Conservation (phyloP, 2,113 vertebrate genomes). For the Craseonycteris thonglongyai region DNA sequence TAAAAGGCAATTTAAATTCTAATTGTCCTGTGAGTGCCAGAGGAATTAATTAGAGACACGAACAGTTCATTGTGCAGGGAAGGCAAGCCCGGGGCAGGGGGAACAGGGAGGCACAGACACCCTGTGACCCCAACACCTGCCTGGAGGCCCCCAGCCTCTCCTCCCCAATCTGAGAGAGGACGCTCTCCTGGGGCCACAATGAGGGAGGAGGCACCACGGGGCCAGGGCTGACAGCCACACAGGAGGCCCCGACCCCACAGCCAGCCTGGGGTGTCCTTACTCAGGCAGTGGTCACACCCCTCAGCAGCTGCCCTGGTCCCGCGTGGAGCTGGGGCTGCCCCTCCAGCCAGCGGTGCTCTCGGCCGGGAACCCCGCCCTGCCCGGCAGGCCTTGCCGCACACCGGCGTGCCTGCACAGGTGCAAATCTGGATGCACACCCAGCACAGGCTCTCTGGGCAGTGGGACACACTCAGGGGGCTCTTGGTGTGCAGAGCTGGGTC, state of each 20-base stretch:
- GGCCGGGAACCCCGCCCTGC: background rate
- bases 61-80: constrained; percentile 76
- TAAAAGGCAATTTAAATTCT: constrained; percentile 84
- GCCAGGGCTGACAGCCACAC: background rate
- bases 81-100: constrained; percentile 33
- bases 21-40: constrained; percentile 80
- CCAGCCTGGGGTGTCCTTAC: background rate
- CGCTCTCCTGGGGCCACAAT: background rate
- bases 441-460: background rate
- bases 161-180: constrained; percentile 53
- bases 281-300: background rate
- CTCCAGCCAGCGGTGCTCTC: background rate
- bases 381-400: background rate
- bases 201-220: background rate
- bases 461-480: background rate
- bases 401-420: fast-evolving
- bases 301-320: background rate
- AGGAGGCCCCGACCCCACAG: background rate
- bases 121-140: background rate
- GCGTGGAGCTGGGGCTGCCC: background rate
- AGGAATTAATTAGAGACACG: constrained; percentile 83
- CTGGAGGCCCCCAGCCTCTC: constrained; percentile 57
- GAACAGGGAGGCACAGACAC: background rate
- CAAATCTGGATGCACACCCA: too few species aligned
- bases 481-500: background rate